A percentile compares a stretch with the other conserved stretches of the same genome.
These are phyloP conservation scores for Autographa pulchrina DNA, from an alignment of 2,888 invertebrate genomes.

Conservation along the genomic window DNA sequence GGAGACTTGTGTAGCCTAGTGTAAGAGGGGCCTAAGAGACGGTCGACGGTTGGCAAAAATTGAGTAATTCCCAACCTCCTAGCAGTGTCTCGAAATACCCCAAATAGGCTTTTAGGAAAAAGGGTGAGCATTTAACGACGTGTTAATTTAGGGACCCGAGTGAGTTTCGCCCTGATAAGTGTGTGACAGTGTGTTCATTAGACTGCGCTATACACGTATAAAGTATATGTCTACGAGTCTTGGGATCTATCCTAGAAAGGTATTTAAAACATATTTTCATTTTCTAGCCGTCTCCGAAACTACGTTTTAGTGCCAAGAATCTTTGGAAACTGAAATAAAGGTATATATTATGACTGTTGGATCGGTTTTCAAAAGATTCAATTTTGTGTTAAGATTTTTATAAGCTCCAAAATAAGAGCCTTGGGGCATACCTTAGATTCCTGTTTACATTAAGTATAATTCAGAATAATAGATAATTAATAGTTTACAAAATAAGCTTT, in stretches of 20 bases:
- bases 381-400: background rate
- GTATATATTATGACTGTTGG: too few relatives aligned
- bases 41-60: constrained; percentile 53
- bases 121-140: constrained; percentile 66
- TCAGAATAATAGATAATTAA: too few relatives aligned
- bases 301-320: background rate
- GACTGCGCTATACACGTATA: constrained; percentile 17
- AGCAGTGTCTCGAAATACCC: constrained; percentile 57
- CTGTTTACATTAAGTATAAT: too few relatives aligned
- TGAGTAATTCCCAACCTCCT: constrained; percentile 57
- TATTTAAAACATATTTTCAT: constrained; percentile 9
- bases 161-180: constrained; percentile 62
- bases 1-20: too few relatives aligned
- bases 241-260: constrained; percentile 9
- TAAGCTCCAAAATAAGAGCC: background rate
- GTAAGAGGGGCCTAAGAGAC: constrained; percentile 9
- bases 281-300: background rate
- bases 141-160: constrained; percentile 69
- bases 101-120: constrained; percentile 65
- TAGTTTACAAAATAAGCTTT: too few relatives aligned
- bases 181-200: constrained; percentile 55
- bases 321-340: background rate
- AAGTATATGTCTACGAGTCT: constrained; percentile 29
- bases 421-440: too few relatives aligned
- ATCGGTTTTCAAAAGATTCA: too few relatives aligned